phyloP scores from a whole-genome alignment of 2,797 vertebrate genomes.

The Cynodonichthys magdalenae region DNA sequence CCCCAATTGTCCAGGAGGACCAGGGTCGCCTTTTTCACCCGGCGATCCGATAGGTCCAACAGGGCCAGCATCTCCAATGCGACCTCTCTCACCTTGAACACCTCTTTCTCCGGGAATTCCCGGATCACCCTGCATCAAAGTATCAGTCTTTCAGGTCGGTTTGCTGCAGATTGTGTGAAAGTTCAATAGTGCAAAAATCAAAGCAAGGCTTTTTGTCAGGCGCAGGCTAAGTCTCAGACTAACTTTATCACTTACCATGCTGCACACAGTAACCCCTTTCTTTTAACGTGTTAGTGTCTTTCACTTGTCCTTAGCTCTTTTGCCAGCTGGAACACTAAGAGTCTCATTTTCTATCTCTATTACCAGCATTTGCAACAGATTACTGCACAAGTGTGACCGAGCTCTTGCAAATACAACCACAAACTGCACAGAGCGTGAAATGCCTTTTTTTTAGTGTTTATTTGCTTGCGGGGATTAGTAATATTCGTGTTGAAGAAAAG shows the following conservation, averaged over 20 bases:
- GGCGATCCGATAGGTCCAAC: constrained; percentile 80
- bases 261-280: constrained; percentile 32
- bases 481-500: constrained; percentile 56
- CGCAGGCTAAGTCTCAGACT: constrained; percentile 4
- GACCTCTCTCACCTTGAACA: constrained; percentile 94
- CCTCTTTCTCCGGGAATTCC: constrained; percentile 95
- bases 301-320: constrained; percentile 40
- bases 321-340: constrained; percentile 40
- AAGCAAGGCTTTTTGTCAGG: constrained; percentile 10
- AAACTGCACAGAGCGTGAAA: constrained; percentile 58
- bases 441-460: constrained; percentile 62
- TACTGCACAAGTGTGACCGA: constrained; percentile 56
- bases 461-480: constrained; percentile 66
- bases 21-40: constrained; percentile 87
- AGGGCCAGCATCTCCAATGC: constrained; percentile 84
- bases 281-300: constrained; percentile 41
- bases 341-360: constrained; percentile 50
- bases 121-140: constrained; percentile 87
- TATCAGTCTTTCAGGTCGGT: constrained; percentile 11
- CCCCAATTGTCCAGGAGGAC: constrained; percentile 84
- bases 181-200: neutral
- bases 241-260: constrained; percentile 24
- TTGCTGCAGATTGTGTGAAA: neutral
- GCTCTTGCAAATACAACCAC: constrained; percentile 52
- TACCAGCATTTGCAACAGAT: constrained; percentile 57